Base-by-base conservation (phyloP, 2,113 vertebrate genomes). In the Phycodurus eques region DNA sequence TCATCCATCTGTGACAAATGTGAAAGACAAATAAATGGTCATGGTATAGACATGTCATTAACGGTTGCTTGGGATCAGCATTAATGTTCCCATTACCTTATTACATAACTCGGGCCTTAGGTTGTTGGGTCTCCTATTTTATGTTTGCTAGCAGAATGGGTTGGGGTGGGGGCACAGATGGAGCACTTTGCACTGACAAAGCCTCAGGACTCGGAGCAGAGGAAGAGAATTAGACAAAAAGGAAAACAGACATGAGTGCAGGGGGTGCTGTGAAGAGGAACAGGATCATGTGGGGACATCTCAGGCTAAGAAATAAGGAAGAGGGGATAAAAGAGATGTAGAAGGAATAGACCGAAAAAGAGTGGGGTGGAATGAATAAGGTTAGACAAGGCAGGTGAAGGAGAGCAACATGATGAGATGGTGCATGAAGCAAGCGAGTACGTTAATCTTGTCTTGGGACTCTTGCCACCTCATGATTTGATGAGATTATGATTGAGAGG, bases 41-140 rank as follows among this genome's bases (percentile, higher is more conserved):
- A 80, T 82, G 62, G 77, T 86, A 81, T 75, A 56, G 70, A 53
- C 61, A 57, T 49, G 75, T 74, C 79, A 70, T 77, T 85, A 83
- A 86, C 80, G 77, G 76, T 46, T 64, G 74, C 73, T 75, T 44
- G 56, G 60, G 75, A 44, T 82, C 77, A 77, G 63, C 70, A 70
- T 82, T 86, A 85, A 75, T 77, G 62, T 80, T 68, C 67, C 83
- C 80, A 86, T 88, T 69, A 88, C 88, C 84, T 79, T 75, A 64
- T 89, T 91, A 81, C 75, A 66, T 89, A 89, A 88, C 64, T 43
- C 74, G 78, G 78, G 80, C 76, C 81, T 70, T n/a, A 42, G 0
- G 2, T 80, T 19, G 43, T 53, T 68, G 73, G 61, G 57, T 83
- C 74, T 72, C 67, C 74, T 66, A 67, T 69, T 71, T 77, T 74